phyloP scores from a whole-genome alignment of 1,140 invertebrate species.

The Temnothorax nylanderi region DNA sequence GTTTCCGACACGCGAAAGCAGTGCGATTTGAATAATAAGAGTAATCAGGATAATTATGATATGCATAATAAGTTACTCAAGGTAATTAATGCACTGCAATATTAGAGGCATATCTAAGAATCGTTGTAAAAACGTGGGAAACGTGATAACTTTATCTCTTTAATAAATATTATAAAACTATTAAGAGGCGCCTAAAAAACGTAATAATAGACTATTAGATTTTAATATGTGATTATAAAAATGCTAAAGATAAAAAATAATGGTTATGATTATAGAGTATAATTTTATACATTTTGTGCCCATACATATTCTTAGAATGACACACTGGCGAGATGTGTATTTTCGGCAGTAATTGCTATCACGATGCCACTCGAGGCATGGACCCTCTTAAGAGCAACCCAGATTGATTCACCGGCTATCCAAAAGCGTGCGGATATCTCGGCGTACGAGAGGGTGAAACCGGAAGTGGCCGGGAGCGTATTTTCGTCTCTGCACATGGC shows the following conservation, averaged over 20 bases:
- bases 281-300: neutral
- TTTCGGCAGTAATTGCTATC: slow-evolving; percentile 68
- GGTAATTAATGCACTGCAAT: slow-evolving; percentile 18
- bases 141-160: neutral
- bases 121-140: slow-evolving; percentile 12
- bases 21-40: slow-evolving; percentile 44
- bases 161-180: slow-evolving; percentile 12
- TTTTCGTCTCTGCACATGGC: slow-evolving; percentile 59
- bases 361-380: slow-evolving; percentile 57
- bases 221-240: neutral
- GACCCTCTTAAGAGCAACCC: slow-evolving; percentile 65
- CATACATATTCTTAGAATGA: slow-evolving; percentile 1
- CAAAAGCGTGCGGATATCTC: slow-evolving; percentile 71
- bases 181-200: neutral
- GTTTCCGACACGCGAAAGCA: slow-evolving; percentile 41
- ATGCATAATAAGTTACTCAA: slow-evolving; percentile 16
- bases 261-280: neutral
- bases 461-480: slow-evolving; percentile 59
- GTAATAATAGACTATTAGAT: neutral
- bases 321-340: slow-evolving; percentile 39
- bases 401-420: slow-evolving; percentile 66
- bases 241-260: neutral
- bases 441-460: slow-evolving; percentile 65
- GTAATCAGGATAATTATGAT: slow-evolving; percentile 41
- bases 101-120: neutral